Percentiles rank a stretch among this genome's conserved stretches.
phyloP scores from a whole-genome alignment of 2,888 invertebrate species.

The Sepiola atlantica region DNA sequence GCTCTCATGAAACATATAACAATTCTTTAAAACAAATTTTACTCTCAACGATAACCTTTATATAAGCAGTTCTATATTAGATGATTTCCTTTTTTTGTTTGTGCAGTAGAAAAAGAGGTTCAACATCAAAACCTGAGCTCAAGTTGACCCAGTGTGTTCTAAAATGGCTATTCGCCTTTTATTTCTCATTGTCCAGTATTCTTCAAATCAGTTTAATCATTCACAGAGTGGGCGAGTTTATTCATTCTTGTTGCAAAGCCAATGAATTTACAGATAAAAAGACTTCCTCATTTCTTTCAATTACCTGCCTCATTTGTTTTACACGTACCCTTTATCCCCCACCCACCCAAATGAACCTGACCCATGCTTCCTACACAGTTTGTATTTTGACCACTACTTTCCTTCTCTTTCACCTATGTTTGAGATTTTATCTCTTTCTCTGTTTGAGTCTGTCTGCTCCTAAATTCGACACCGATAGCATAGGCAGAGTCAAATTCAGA shows the following conservation, averaged over 20 bases:
- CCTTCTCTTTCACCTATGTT: neutral
- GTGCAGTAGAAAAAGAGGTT: neutral
- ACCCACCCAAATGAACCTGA: neutral
- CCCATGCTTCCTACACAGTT: neutral
- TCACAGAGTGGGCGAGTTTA: neutral
- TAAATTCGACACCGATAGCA: neutral
- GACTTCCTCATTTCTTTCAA: constrained; percentile 19
- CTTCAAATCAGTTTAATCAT: constrained; percentile 32
- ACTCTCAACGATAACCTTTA: neutral
- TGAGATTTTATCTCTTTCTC: neutral
- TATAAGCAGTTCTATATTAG: neutral
- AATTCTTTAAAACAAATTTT: neutral
- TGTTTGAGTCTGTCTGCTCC: neutral
- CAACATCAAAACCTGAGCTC: neutral
- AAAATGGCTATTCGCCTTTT: neutral
- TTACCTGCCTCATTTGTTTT: constrained; percentile 1
- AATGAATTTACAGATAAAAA: neutral
- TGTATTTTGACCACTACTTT: neutral
- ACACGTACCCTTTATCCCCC: neutral
- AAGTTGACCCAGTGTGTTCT: neutral
- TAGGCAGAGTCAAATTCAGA: neutral
- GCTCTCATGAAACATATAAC: neutral
- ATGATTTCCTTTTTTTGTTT: neutral
- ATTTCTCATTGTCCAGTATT: neutral
- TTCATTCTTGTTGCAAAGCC: neutral